phyloP scores from a whole-genome alignment of 2,113 vertebrate species.

The Chunga burmeisteri region DNA sequence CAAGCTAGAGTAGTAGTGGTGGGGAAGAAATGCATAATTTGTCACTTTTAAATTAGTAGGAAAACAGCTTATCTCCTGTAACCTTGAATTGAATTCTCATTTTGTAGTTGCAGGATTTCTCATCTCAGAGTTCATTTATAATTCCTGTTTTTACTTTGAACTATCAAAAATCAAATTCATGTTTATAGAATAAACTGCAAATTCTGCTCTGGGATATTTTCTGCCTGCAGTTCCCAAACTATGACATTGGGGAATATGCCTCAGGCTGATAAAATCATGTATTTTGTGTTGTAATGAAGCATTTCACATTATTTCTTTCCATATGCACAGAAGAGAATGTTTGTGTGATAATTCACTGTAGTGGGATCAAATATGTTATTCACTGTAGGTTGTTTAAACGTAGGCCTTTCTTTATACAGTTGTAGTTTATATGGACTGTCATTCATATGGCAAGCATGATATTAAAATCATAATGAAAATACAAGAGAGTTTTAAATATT shows the following conservation, averaged over 20 bases:
- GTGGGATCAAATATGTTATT: background rate
- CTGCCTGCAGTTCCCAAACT: background rate
- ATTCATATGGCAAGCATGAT: background rate
- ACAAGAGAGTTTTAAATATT: background rate
- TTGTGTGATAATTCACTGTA: background rate
- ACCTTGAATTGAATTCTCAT: background rate
- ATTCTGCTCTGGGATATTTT: slow-evolving; percentile 21
- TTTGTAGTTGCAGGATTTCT: background rate
- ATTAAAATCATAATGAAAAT: background rate
- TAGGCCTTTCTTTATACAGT: background rate
- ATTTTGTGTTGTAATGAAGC: background rate
- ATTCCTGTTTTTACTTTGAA: slow-evolving; percentile 14
- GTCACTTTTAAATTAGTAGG: background rate
- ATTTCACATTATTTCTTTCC: background rate
- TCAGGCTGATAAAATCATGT: background rate
- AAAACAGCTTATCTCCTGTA: background rate
- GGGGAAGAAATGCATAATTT: background rate
- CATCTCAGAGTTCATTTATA: background rate
- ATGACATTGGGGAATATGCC: background rate
- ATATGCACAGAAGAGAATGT: background rate
- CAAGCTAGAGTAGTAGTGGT: background rate
- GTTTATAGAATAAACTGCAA: background rate
- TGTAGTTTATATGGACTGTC: background rate
- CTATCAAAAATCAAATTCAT: slow-evolving; percentile 16
- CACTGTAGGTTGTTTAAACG: background rate